These are phyloP conservation scores for Pangasius djambal DNA, from an alignment of 2,797 vertebrate species.

Conservation along the genomic window DNA sequence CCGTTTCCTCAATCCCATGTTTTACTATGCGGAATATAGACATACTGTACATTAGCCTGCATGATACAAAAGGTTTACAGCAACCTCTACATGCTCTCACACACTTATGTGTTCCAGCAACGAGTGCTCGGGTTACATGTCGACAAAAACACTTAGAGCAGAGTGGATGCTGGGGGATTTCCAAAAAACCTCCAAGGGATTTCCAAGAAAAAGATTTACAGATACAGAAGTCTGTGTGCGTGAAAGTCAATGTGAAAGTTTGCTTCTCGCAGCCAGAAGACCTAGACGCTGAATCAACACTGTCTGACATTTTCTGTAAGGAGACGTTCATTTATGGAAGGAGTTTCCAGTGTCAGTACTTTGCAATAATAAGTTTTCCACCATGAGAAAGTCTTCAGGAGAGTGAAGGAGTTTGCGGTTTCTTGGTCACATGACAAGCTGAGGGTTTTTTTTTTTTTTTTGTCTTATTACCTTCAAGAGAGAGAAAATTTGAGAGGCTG, in stretches of 20 bases:
- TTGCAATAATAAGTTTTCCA: background rate
- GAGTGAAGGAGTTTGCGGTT: background rate
- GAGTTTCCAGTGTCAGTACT: background rate
- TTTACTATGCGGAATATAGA: background rate
- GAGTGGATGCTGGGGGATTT: conserved; percentile 39
- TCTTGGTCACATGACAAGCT: background rate
- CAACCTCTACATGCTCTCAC: background rate
- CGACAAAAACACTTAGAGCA: background rate
- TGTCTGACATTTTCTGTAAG: background rate
- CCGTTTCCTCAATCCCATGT: background rate
- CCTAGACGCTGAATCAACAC: background rate
- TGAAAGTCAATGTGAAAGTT: background rate
- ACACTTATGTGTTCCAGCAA: background rate
- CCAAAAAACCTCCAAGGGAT: conserved; percentile 3
- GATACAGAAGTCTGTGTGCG: background rate
- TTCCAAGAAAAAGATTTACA: conserved; percentile 35
- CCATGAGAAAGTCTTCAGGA: background rate
- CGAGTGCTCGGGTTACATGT: background rate
- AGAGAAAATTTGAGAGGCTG: background rate
- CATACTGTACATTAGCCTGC: background rate
- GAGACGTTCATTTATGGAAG: background rate
- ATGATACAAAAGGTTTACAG: background rate
- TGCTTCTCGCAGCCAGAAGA: background rate
- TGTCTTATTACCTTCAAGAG: background rate
- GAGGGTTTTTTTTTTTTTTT: background rate